Conservation (phyloP, 1,140 invertebrate species). For the Heliconius eleuchia region DNA sequence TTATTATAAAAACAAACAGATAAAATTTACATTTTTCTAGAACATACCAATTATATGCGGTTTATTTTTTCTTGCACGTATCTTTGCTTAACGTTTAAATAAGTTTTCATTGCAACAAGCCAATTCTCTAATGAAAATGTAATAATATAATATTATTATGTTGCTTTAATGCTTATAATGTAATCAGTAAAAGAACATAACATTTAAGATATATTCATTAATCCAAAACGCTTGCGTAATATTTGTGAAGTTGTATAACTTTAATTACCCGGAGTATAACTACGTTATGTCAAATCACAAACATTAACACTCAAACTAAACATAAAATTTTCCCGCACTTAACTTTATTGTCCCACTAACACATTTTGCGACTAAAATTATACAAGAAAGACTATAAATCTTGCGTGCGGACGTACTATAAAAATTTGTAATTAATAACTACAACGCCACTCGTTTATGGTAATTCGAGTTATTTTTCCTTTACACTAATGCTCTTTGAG, state of each 20-base stretch:
- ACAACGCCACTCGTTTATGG: conserved; percentile 65
- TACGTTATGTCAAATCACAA: background rate
- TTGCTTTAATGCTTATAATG: too few species aligned
- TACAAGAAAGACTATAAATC: conserved; percentile 50
- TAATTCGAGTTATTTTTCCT: conserved; percentile 67
- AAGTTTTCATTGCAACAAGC: too few species aligned
- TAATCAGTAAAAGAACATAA: too few species aligned
- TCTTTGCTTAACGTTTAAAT: too few species aligned
- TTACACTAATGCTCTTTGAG: conserved; percentile 66
- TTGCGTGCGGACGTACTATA: conserved; percentile 64
- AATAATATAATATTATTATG: too few species aligned
- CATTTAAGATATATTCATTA: background rate
- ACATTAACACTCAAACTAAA: conserved; percentile 9
- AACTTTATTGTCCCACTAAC: conserved; percentile 26
- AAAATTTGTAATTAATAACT: conserved; percentile 75
- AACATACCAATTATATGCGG: too few species aligned
- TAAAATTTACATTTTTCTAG: too few species aligned
- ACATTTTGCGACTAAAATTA: conserved; percentile 43
- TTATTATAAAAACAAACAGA: too few species aligned
- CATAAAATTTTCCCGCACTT: conserved; percentile 10
- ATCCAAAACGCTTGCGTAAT: background rate
- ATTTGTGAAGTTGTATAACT: background rate
- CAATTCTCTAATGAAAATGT: too few species aligned
- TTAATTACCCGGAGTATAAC: background rate
- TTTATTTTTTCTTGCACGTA: too few species aligned